Evolutionary conservation across 1,140 invertebrate species (phyloP), one percentile per base, ranked within the genome.

Genomic region (Meteorus sp.): DNA sequence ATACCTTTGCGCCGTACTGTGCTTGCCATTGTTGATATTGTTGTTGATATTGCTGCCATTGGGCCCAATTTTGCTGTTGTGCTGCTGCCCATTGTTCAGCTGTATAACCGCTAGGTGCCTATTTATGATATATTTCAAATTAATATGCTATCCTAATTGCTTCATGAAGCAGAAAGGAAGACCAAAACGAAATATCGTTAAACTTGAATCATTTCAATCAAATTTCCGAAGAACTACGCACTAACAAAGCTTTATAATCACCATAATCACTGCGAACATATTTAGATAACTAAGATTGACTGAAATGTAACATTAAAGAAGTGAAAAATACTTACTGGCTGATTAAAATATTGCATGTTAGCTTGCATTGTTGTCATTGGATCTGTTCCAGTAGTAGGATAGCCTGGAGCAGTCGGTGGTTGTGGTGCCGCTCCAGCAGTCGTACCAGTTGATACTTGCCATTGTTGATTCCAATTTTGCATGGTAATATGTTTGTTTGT

Each of bases 11-110:
- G 39, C 89, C 89, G 75, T 90, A 91, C 68, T 91, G 88, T 41
- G 85, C 84, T 70, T 92, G 90, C 90, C 90, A 93, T 67, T 91
- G 89, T 37, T 89, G 85, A 71, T 90, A 92, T 66, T 92, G 89
- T 67, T 90, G 88, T 69, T 92, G 89, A 88, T 90, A 92, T 61
- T 89, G 88, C 27, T 88, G 84, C 90, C 90, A 92, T 66, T 92
- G 89, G 51, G 89, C 84, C 89, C 89, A 92, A 67, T 90, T 89
- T 71, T 91, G 89, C 62, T 89, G 87, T 70, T 91, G 89, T 56
- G 85, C 74, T 52, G 83, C 71, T 47, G 84, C 79, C 82, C 88
- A 90, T 72, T 90, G 88, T 52, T 89, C 88, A 6, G 85, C 65
- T 8, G 86, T 86, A 61, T 88, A 89, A 9, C 85, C 84, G 51